Conservation (phyloP, 2,888 invertebrate species). For the Bombylius major region DNA sequence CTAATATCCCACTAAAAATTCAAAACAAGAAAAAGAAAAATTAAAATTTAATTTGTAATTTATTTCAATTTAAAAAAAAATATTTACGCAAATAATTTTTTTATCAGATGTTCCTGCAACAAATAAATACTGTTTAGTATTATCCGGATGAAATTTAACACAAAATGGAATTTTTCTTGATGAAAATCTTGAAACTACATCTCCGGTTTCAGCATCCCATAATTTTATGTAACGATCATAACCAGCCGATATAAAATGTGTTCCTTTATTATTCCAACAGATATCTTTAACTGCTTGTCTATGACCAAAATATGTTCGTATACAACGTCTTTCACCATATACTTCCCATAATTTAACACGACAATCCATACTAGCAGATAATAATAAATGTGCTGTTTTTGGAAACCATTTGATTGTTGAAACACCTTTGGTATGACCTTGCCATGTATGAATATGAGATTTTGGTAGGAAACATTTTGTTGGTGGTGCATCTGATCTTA, state of each 20-base stretch:
- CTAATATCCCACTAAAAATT: slow-evolving; percentile 75
- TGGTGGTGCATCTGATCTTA: slow-evolving; percentile 76
- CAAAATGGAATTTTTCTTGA: slow-evolving; percentile 97
- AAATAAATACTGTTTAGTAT: slow-evolving; percentile 93
- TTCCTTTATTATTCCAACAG: slow-evolving; percentile 88
- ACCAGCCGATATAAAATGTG: slow-evolving; percentile 88
- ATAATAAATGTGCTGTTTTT: slow-evolving; percentile 79
- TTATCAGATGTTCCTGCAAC: slow-evolving; percentile 98
- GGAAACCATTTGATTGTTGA: slow-evolving; percentile 94
- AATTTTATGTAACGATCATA: slow-evolving; percentile 96
- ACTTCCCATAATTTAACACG: slow-evolving; percentile 99
- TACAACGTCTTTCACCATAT: slow-evolving; percentile 83
- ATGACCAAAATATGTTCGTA: slow-evolving; percentile 93
- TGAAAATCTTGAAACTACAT: slow-evolving; percentile 74
- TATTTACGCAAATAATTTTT: slow-evolving; percentile 93
- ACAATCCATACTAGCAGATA: slow-evolving; percentile 95
- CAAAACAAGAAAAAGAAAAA: background rate
- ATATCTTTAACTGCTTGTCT: slow-evolving; percentile 92
- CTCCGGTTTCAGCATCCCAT: slow-evolving; percentile 98
- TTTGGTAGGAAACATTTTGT: slow-evolving; percentile 94
- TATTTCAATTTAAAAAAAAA: background rate
- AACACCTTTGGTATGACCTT: slow-evolving; percentile 93
- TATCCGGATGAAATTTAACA: slow-evolving; percentile 94
- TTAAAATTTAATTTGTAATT: background rate
- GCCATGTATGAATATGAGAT: slow-evolving; percentile 90